Evolutionary conservation across 2,888 invertebrate genomes (phyloP), one percentile per base, ranked within the genome.

Genomic region (Theristus sp.): DNA sequence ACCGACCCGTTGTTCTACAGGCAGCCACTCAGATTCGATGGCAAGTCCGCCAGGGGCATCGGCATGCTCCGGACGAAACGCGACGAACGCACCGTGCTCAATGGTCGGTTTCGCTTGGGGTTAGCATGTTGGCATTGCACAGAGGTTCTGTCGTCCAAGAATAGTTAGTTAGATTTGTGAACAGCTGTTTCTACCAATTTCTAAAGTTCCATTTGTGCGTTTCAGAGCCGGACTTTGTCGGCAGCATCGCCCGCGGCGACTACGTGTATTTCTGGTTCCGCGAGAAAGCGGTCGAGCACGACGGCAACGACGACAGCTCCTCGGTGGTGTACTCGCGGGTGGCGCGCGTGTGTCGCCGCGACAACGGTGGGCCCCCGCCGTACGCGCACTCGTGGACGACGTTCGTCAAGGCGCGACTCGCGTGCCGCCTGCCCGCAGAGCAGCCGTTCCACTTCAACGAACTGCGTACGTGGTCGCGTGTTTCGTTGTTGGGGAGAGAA

Each of bases 371-470:
- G 47, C 87, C 88, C 1, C 61, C 66, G 17, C 67, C 69, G 20
- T 64, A 69, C 6, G 66, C 2, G 6, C 29, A 27, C 49, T n/a
- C 1, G 2, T 10, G 53, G 46, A 27, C 29, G 6, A 55, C 25
- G 2, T 24, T 20, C 22, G 2, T n/a, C 28, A 47, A 47, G n/a
- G 84, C 90, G 46, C 82, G 91, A 62, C 82, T 93, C 56, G 91
- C 91, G 77, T 93, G 93, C 76, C 91, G 90, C 17, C 83, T 91
- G 69, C 88, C 90, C 54, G 90, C 90, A 69, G 88, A 91, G 71
- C 89, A 86, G 78, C 91, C 91, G 20, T 93, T 91, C 78, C 89
- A 90, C 78, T 91, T 93, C 77, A 86, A 94, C 78, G 90, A 91
- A 83, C 87, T 93, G 71, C 89, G 91, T 90, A 58, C 66, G 70